Evolutionary conservation across 2,113 vertebrate species (phyloP).

Genomic region (Cyanoliseus patagonus): DNA sequence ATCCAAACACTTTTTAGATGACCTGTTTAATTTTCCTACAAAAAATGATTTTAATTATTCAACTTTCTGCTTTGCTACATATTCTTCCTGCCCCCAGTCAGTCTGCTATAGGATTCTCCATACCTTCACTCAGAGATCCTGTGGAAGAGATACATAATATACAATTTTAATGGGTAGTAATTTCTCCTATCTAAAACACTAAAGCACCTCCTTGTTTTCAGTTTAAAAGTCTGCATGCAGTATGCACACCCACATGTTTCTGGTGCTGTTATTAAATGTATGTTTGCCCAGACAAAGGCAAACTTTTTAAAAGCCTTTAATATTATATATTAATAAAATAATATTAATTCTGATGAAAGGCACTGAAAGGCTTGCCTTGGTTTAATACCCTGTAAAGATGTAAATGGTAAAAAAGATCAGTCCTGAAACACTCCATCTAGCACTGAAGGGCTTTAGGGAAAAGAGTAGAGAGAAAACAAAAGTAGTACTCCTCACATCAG

Average conservation of each 20-base stretch:
- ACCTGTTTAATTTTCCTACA: neutral
- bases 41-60: neutral
- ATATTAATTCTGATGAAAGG: neutral
- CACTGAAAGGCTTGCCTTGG: neutral
- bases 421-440: neutral
- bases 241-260: neutral
- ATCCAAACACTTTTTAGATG: neutral
- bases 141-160: neutral
- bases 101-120: neutral
- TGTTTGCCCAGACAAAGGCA: neutral
- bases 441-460: neutral
- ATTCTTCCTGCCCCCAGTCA: neutral
- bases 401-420: neutral
- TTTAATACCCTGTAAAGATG: neutral
- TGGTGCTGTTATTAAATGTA: neutral
- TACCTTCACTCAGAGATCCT: neutral
- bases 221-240: neutral
- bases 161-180: neutral
- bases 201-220: neutral
- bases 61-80: neutral
- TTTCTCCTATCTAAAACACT: neutral
- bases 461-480: neutral
- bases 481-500: neutral
- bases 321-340: neutral
- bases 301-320: neutral